Evolutionary conservation across 2,113 vertebrate species (phyloP).

Genomic region (Bothrops jararaca): DNA sequence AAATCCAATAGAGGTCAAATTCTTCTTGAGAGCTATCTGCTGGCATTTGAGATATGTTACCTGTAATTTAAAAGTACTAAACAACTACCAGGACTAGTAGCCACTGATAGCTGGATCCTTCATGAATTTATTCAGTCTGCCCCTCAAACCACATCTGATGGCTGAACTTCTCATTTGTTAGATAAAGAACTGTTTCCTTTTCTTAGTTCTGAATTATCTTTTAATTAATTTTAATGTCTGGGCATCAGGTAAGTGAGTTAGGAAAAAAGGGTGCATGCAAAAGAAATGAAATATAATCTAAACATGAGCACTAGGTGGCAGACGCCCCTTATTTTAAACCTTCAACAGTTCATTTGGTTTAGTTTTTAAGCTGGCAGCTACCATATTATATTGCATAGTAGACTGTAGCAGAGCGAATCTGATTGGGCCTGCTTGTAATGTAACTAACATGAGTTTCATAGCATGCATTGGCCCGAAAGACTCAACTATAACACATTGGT

Average conservation of each 20-base stretch:
- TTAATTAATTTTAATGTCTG: neutral
- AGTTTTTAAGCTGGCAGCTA: neutral
- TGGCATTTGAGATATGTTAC: neutral
- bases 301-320: constrained; percentile 62
- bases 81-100: neutral
- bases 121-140: neutral
- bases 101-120: neutral
- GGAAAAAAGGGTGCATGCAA: neutral
- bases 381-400: no score
- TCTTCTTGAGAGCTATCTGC: neutral
- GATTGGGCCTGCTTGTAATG: neutral
- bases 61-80: neutral
- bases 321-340: constrained; percentile 40
- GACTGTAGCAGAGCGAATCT: neutral
- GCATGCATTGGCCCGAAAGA: neutral
- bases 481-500: neutral
- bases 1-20: neutral
- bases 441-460: neutral
- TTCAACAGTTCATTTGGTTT: neutral
- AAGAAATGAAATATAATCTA: neutral
- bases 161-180: neutral
- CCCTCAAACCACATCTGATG: neutral
- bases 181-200: neutral
- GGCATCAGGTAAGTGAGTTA: neutral
- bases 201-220: neutral